Conservation (phyloP, 2,113 vertebrate species). For the Hemiprocne comata region DNA sequence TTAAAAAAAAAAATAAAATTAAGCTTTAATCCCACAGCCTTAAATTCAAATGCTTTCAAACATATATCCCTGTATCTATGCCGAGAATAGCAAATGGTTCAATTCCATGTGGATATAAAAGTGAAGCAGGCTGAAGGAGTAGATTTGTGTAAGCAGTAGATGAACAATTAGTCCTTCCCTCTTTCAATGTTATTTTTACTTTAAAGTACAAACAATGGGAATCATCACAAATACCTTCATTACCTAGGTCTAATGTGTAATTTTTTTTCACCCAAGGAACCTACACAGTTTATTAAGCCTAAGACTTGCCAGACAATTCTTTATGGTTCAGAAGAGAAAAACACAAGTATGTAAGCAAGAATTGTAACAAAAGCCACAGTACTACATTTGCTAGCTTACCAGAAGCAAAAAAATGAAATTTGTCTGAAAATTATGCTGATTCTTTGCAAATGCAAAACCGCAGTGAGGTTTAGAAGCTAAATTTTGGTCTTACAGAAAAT, state of each 20-base stretch:
- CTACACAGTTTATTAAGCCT: background rate
- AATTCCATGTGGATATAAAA: background rate
- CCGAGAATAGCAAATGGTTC: background rate
- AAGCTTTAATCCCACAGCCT: background rate
- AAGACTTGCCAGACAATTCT: background rate
- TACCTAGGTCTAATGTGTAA: background rate
- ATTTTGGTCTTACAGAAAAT: background rate
- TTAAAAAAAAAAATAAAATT: background rate
- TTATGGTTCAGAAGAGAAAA: background rate
- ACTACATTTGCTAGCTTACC: background rate
- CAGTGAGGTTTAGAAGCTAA: background rate
- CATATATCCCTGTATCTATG: fast-evolving
- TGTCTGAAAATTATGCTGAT: background rate
- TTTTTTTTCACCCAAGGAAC: background rate
- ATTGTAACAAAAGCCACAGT: background rate
- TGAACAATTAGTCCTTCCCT: background rate
- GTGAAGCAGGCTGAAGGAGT: background rate
- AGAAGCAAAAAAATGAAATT: background rate
- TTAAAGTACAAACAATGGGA: background rate
- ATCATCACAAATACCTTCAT: background rate
- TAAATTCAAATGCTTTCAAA: background rate
- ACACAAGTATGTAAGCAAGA: background rate
- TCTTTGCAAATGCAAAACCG: background rate
- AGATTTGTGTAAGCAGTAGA: background rate
- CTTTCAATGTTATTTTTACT: background rate